These are phyloP conservation scores for Charanyca ferruginea DNA, from an alignment of 2,888 invertebrate genomes.

Conservation along the genomic window DNA sequence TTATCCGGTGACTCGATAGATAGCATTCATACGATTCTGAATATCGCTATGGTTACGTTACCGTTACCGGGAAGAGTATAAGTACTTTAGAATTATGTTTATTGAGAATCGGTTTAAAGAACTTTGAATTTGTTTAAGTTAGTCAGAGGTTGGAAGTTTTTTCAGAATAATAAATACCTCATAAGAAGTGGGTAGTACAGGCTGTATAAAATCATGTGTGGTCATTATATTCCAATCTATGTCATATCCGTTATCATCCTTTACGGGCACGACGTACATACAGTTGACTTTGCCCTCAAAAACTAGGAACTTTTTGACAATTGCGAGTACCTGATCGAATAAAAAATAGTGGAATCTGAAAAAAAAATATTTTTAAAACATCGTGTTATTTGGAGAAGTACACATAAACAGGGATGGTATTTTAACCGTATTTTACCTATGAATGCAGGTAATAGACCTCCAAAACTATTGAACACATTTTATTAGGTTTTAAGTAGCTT, in stretches of 20 bases:
- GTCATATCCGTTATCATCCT: conserved; percentile 72
- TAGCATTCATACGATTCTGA: too few species aligned
- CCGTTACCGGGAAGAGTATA: too few species aligned
- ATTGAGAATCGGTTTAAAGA: too few species aligned
- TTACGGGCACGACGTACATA: conserved; percentile 89
- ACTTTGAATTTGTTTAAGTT: too few species aligned
- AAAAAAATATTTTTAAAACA: not conserved
- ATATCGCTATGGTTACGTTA: too few species aligned
- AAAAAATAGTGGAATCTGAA: conserved; percentile 93
- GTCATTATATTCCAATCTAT: conserved; percentile 92
- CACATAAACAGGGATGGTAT: not conserved
- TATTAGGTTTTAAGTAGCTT: too few species aligned
- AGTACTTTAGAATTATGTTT: too few species aligned
- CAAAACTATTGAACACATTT: too few species aligned
- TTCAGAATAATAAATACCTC: conserved; percentile 77
- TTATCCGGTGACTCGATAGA: too few species aligned
- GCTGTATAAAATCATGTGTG: conserved; percentile 83
- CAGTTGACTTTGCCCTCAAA: conserved; percentile 91
- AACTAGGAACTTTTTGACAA: conserved; percentile 92
- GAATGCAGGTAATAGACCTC: too few species aligned
- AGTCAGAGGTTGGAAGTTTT: not conserved
- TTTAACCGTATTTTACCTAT: too few species aligned
- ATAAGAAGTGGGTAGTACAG: conserved; percentile 79
- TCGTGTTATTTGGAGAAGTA: too few species aligned
- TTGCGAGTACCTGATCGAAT: conserved; percentile 93